Conservation (phyloP, 30 jellyfish, hydroid and myxozoan genomes). For the Aurelia aurita region DNA sequence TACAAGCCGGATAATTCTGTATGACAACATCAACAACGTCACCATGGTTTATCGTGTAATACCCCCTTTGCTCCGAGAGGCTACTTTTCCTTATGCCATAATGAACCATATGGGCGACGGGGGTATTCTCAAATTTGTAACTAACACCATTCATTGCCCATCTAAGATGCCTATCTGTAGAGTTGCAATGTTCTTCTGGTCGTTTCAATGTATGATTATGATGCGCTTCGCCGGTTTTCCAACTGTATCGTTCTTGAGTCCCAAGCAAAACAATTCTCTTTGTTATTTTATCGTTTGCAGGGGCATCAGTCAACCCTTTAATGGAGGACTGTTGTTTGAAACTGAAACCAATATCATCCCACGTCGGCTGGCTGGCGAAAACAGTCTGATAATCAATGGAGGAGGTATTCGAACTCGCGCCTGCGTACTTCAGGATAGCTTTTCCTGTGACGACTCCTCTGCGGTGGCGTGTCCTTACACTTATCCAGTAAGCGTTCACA, state of each 20-base stretch:
- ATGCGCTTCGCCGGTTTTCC: slow-evolving; percentile 41
- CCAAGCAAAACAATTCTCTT: slow-evolving; percentile 63
- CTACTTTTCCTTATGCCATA: slow-evolving; percentile 29
- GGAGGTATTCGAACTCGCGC: slow-evolving; percentile 14
- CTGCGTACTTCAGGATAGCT: slow-evolving; percentile 46
- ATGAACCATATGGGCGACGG: slow-evolving; percentile 65
- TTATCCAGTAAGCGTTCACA: slow-evolving; percentile 54
- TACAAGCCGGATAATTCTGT: slow-evolving; percentile 69
- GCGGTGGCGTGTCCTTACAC: slow-evolving; percentile 69
- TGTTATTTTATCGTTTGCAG: slow-evolving; percentile 36
- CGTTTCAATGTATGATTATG: slow-evolving; percentile 17
- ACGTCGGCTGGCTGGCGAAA: slow-evolving; percentile 56
- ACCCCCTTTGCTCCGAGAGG: slow-evolving; percentile 53
- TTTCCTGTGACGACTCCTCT: slow-evolving; percentile 68
- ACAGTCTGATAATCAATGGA: slow-evolving; percentile 10
- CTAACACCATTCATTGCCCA: slow-evolving; percentile 76
- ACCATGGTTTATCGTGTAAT: slow-evolving; percentile 40
- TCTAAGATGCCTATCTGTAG: slow-evolving; percentile 41
- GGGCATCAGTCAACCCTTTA: slow-evolving; percentile 46
- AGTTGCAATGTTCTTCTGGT: slow-evolving; percentile 53
- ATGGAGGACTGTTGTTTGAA: slow-evolving; percentile 34
- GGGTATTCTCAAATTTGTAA: slow-evolving; percentile 67
- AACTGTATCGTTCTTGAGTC: slow-evolving; percentile 65
- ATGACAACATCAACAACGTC: slow-evolving; percentile 53
- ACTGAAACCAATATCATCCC: slow-evolving; percentile 58